phyloP scores from a whole-genome alignment of 2,113 vertebrate genomes.

The Symphodus melops region DNA sequence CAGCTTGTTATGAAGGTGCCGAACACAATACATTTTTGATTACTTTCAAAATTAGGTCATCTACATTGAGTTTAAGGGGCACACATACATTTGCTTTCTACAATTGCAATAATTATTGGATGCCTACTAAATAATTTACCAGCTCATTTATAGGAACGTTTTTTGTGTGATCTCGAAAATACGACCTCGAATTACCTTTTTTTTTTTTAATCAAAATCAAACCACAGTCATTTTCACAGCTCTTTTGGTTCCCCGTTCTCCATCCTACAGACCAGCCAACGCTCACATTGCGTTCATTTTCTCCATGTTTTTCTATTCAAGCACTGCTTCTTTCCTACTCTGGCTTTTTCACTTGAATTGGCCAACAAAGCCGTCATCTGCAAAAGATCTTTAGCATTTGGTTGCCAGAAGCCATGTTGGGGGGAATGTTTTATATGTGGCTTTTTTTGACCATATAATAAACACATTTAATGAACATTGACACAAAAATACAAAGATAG shows the following conservation, averaged over 20 bases:
- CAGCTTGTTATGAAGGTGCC: constrained; percentile 10
- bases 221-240: background rate
- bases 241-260: constrained; percentile 26
- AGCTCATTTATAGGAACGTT: background rate
- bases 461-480: constrained; percentile 12
- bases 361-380: constrained; percentile 57
- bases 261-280: background rate
- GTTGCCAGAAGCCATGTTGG: constrained; percentile 37
- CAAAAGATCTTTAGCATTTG: constrained; percentile 66
- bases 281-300: constrained; percentile 28
- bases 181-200: background rate
- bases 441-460: constrained; percentile 31
- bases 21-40: constrained; percentile 38
- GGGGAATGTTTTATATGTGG: constrained; percentile 6
- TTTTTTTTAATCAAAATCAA: constrained; percentile 17
- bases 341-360: constrained; percentile 62
- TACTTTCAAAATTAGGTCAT: constrained; percentile 28
- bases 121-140: background rate
- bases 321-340: constrained; percentile 16
- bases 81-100: constrained; percentile 3
- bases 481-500: constrained; percentile 1
- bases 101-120: background rate
- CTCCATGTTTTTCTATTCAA: constrained; percentile 19
- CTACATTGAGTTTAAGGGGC: constrained; percentile 3
- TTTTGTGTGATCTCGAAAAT: constrained; percentile 13